Evolutionary conservation across 1,140 invertebrate genomes (phyloP).

Genomic region (Himalopsyche phryganea): DNA sequence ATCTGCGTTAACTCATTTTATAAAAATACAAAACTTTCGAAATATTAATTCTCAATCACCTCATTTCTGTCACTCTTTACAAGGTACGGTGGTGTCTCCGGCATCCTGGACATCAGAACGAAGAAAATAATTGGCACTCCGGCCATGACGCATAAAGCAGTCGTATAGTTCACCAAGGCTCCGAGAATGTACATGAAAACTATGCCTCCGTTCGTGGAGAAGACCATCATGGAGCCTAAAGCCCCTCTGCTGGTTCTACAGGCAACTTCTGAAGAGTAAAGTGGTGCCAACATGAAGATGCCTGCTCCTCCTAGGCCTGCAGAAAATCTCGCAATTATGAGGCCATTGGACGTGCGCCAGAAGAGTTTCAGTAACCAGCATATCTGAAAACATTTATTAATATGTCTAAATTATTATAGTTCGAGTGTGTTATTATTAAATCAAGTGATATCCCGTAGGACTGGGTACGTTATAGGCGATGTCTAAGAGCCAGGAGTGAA

Average conservation of each 20-base stretch:
- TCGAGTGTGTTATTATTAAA: too few species aligned
- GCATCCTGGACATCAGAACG: slow-evolving; percentile 39
- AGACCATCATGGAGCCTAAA: slow-evolving; percentile 50
- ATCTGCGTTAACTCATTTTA: too few species aligned
- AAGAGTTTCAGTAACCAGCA: slow-evolving; percentile 44
- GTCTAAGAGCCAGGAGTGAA: too few species aligned
- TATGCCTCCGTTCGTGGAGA: slow-evolving; percentile 58
- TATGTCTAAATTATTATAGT: not conserved
- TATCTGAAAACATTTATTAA: slow-evolving; percentile 24
- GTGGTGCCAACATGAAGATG: slow-evolving; percentile 48
- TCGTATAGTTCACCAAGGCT: slow-evolving; percentile 46
- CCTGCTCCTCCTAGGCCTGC: slow-evolving; percentile 51
- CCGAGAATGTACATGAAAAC: slow-evolving; percentile 57
- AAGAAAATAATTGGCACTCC: slow-evolving; percentile 46
- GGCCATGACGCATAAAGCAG: not conserved
- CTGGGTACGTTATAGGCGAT: too few species aligned
- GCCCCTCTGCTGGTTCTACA: slow-evolving; percentile 55
- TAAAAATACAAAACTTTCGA: too few species aligned
- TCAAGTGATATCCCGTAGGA: too few species aligned
- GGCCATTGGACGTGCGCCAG: slow-evolving; percentile 35
- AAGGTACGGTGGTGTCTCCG: slow-evolving; percentile 56
- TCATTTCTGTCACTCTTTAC: slow-evolving; percentile 21
- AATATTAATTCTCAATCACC: too few species aligned
- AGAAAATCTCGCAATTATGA: slow-evolving; percentile 41
- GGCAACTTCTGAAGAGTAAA: slow-evolving; percentile 60